phyloP scores from a whole-genome alignment of 2,113 vertebrate genomes.

The Notiomystis cincta region DNA sequence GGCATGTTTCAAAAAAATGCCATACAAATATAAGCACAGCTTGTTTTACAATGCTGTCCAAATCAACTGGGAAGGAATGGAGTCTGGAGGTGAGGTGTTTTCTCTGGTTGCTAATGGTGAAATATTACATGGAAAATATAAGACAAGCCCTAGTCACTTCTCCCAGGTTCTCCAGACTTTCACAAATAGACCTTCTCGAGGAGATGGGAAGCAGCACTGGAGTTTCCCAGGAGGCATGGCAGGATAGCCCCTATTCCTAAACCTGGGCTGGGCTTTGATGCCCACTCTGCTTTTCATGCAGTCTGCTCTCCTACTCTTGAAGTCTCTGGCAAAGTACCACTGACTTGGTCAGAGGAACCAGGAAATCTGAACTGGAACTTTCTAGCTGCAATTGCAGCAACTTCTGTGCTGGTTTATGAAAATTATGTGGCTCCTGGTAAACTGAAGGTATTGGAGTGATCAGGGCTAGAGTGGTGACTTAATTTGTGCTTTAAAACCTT shows the following conservation, averaged over 20 bases:
- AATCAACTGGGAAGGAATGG: not conserved
- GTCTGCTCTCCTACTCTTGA: not conserved
- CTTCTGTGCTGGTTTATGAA: not conserved
- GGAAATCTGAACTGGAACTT: not conserved
- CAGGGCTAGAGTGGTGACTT: not conserved
- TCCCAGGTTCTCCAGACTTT: not conserved
- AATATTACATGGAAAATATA: not conserved
- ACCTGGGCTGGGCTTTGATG: not conserved
- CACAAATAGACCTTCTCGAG: not conserved
- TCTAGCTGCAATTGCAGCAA: not conserved
- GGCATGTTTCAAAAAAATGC: not conserved
- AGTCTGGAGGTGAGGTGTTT: not conserved
- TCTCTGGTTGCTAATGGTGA: not conserved
- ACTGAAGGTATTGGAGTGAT: not conserved
- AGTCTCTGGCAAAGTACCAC: not conserved
- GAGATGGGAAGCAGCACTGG: not conserved
- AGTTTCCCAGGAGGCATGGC: not conserved
- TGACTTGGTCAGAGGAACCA: not conserved
- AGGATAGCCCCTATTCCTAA: fast-evolving
- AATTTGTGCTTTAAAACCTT: not conserved
- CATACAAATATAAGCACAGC: not conserved
- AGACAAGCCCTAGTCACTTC: not conserved
- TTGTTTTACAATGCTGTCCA: not conserved
- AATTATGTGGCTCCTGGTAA: not conserved
- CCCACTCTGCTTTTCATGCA: not conserved